phyloP scores from a whole-genome alignment of 2,888 invertebrate species.

The Myopa testacea region DNA sequence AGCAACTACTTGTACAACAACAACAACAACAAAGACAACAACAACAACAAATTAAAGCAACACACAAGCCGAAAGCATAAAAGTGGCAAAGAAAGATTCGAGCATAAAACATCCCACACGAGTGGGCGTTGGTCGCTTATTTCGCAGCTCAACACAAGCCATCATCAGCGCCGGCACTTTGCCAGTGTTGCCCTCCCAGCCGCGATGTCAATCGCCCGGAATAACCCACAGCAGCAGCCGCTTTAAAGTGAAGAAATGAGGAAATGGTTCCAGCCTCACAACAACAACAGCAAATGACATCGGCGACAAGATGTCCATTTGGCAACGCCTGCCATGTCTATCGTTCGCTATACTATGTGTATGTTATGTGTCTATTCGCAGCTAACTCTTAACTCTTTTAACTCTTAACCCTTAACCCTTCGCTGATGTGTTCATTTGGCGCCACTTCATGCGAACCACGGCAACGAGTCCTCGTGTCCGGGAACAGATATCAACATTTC shows the following conservation, averaged over 20 bases:
- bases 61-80: not conserved
- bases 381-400: not conserved
- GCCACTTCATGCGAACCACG: conserved; percentile 14
- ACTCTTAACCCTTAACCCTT: not conserved
- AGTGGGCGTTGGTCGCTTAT: conserved; percentile 35
- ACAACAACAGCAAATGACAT: conserved; percentile 29
- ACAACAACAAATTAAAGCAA: not conserved
- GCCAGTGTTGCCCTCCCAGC: not conserved
- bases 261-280: not conserved
- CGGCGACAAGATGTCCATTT: conserved; percentile 38
- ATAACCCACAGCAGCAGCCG: not conserved
- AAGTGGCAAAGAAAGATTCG: not conserved
- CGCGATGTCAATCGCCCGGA: not conserved
- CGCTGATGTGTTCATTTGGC: conserved; percentile 27
- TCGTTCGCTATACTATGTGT: not conserved
- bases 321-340: conserved; percentile 29
- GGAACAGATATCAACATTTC: conserved; percentile 16
- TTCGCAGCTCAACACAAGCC: conserved; percentile 26
- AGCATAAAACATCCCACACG: conserved; percentile 26
- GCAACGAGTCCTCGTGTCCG: not conserved
- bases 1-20: not conserved
- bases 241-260: conserved; percentile 3
- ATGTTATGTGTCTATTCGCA: not conserved
- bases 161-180: conserved; percentile 6
- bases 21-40: not conserved